Evolutionary conservation across 2,797 vertebrate genomes (phyloP), one percentile per base, ranked within the genome.

Genomic region (Takifugu rubripes): DNA sequence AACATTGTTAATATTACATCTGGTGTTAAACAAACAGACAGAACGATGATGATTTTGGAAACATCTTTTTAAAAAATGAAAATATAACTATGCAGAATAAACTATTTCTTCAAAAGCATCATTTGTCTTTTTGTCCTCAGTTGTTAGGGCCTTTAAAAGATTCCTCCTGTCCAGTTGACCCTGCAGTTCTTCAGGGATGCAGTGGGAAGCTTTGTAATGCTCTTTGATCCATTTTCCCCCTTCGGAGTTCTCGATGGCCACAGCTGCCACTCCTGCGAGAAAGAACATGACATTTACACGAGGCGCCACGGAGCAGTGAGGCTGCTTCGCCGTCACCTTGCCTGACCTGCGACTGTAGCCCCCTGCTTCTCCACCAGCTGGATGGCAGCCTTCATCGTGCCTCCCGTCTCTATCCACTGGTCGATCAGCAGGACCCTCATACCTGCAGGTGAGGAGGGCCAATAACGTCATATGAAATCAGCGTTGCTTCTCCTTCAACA

Each of bases 331-430:
- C 21, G 11, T 16, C 4, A 5, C 17, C 26, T 9, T 1, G 5
- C 62, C 88, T 70, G 78, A 94, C 94, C 94, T 78, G 88, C 90
- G 45, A 95, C 89, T 0, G 86, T 75, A 6, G 90, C 93, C 7
- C 94, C 93, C 46, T 89, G 86, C 16, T 21, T 60, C 81, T 95
- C 94, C 66, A 94, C 79, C 78, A 95, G 89, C 76, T 86, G 81
- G 49, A 94, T 90, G 27, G 94, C 94, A 0, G 93, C 93, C 52
- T 68, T 88, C 93, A 94, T 95, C 0, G 94, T 95, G 33, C 94
- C 94, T 59, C 94, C 94, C 0, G 93, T 96, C 77, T 96, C 94
- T 3, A 96, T 87, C 94, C 95, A 95, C 81, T 95, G 94, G 81
- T 96, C 94, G 77, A 95, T 92, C 1, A 96, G 56, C 36, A 96